phyloP scores from a whole-genome alignment of 2,113 vertebrate species.

The Chelonoidis abingdonii region DNA sequence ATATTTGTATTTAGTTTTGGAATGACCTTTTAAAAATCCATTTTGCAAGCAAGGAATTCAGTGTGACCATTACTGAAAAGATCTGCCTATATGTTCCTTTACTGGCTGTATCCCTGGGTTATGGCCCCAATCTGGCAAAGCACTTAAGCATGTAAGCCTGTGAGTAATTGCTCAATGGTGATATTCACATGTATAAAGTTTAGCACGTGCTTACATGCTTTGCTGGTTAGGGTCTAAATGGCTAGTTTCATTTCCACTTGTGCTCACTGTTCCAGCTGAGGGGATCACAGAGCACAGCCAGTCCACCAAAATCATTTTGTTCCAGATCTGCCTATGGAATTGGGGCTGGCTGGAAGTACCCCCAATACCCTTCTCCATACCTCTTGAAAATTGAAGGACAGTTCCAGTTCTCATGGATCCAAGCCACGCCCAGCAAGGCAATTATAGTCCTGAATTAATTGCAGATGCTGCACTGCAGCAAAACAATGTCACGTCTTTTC shows the following conservation, averaged over 20 bases:
- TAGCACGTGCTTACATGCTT: not conserved
- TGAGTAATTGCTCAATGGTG: not conserved
- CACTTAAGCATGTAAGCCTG: slow-evolving; percentile 57
- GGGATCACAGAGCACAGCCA: not conserved
- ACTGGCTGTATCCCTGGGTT: slow-evolving; percentile 32
- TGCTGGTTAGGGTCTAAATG: slow-evolving; percentile 23
- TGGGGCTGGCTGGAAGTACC: not conserved
- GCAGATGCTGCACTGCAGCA: not conserved
- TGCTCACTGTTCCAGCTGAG: not conserved
- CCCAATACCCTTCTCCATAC: not conserved
- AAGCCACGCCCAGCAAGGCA: not conserved
- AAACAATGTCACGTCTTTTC: not conserved
- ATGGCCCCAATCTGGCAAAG: slow-evolving; percentile 55
- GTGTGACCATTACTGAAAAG: slow-evolving; percentile 42
- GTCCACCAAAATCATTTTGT: not conserved
- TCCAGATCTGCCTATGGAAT: not conserved
- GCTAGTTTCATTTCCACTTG: not conserved
- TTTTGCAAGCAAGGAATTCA: not conserved
- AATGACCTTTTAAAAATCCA: not conserved
- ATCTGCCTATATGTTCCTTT: slow-evolving; percentile 43
- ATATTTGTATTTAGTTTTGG: not conserved
- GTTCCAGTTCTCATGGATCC: not conserved
- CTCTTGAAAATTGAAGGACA: not conserved
- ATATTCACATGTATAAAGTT: slow-evolving; percentile 12
- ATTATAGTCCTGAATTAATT: not conserved